Conservation (phyloP, 2,797 vertebrate genomes). For the Hylomyscus alleni region DNA sequence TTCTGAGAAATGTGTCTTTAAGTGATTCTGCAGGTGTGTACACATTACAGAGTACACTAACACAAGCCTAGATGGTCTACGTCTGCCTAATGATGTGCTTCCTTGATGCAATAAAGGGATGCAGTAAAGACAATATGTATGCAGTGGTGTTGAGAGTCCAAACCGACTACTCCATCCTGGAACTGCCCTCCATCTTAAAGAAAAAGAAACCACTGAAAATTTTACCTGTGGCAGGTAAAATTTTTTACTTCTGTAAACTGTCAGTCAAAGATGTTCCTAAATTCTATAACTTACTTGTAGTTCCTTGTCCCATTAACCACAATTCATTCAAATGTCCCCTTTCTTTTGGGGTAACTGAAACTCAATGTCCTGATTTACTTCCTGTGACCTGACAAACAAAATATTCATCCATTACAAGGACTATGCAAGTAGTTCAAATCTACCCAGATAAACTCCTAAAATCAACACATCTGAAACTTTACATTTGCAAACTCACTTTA, state of each 20-base stretch:
- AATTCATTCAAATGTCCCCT: not conserved
- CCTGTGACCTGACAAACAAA: not conserved
- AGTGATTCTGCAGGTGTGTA: not conserved
- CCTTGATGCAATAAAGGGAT: not conserved
- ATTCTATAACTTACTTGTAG: not conserved
- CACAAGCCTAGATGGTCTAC: not conserved
- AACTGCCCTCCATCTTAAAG: not conserved
- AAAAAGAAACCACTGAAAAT: not conserved
- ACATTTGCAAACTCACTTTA: not conserved
- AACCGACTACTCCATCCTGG: not conserved
- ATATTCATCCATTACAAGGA: not conserved
- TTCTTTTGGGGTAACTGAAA: not conserved
- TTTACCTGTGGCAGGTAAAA: not conserved
- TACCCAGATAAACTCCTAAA: not conserved
- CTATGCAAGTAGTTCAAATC: not conserved
- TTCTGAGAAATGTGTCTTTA: not conserved
- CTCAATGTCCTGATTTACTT: not conserved
- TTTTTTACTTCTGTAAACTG: too few species aligned
- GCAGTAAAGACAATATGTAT: not conserved
- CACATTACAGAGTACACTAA: not conserved
- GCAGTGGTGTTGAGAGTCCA: not conserved
- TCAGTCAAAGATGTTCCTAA: not conserved
- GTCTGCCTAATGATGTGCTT: too few species aligned
- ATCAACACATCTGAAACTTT: not conserved
- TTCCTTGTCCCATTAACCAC: not conserved